Base-by-base conservation (phyloP, 2,113 vertebrate genomes). In the Myanophis thanlyinensis region DNA sequence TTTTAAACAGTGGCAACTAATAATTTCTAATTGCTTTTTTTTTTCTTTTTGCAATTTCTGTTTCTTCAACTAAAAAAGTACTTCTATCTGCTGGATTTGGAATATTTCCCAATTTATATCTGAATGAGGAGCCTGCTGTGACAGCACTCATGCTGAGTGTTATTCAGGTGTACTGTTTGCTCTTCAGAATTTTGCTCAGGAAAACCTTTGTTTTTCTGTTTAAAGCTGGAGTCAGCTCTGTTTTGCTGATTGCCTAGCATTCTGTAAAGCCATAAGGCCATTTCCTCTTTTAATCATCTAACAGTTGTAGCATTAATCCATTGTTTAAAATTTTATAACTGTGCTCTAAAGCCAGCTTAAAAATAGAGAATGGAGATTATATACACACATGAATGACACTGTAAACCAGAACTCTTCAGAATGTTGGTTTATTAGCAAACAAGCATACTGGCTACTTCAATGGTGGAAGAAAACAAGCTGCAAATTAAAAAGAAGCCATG, bases 1-100 rank as follows among this genome's bases (percentile, higher is more conserved):
- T 92, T 93, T 67, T 90, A 48, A 84, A 91, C 48, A 94, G 18
- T 56, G 54, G 85, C 90, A 91, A 88, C 90, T 44, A 67, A 89
- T 67, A 22, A 85, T 59, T 93, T 92, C 5, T 52, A 90, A 4
- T 93, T 80, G 0, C 2, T 80, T 88, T 84, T 20, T 49, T 59
- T 80, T 88, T 84, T 20, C 30, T 59, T 80, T 44, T 80, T 35
- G 35, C 18, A 80, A 80, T 44, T 44, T 80, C 85, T 47, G 22
- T 88, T 89, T 84, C n/a, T 92, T 52, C 54, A 93, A 51, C 53
- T 87, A 59, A 27, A 93, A 87, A 44, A 9, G 22, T 56, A 73
- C 87, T 22, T 93, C 27, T 48, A 30, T 20, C 35, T 59, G 8
- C 35, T 85, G 46, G 54, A 49, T 3, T 13, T 52, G 15, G 49